Evolutionary conservation across 2,113 vertebrate genomes (phyloP), one percentile per base, ranked within the genome.

Genomic region (Leucopternis melanops): DNA sequence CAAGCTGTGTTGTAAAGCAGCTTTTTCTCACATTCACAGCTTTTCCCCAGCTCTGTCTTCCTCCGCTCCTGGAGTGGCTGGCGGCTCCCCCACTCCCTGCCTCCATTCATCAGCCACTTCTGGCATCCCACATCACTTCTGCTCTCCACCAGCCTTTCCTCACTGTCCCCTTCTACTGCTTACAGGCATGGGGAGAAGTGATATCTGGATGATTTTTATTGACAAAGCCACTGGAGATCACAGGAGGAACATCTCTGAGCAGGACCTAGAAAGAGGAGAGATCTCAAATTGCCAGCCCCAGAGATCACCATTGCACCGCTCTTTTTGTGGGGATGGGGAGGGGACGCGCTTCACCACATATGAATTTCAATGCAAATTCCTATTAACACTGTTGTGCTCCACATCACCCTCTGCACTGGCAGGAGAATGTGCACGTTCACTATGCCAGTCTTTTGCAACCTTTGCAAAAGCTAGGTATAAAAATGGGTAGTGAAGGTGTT

Each of bases 11-110:
- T 69, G 81, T 67, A 52, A 62, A 65, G 87, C 71, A 47, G 90
- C 67, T 77, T 92, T 88, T 80, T 69, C 92, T 94, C 95, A 80
- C 85, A 2, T 95, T 97, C 95, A 42, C 93, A 92, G 88, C 86
- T 81, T 91, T 94, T 8, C 92, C 61, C 12, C 89, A 27, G 93
- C 86, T 79, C 78, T 11, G 1, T 19, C 93, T 26, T 81, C 96
- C 94, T 54, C 84, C 71, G 73, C 94, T 71, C 59, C 72, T 3
- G 63, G 65, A 8, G 88, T 4, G 94, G 85, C 94, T 97, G 95
- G 82, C 81, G 4, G 84, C 75, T 88, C 86, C 82, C 88, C 91
- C 57, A 2, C 59, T 34, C 67, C 86, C 52, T 13, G 69, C 65
- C 65, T 90, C 84, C 94, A 82, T 93, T 95, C 92, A 91, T 11